Conservation (phyloP, 2,797 vertebrate species). For the Muscicapa striata region DNA sequence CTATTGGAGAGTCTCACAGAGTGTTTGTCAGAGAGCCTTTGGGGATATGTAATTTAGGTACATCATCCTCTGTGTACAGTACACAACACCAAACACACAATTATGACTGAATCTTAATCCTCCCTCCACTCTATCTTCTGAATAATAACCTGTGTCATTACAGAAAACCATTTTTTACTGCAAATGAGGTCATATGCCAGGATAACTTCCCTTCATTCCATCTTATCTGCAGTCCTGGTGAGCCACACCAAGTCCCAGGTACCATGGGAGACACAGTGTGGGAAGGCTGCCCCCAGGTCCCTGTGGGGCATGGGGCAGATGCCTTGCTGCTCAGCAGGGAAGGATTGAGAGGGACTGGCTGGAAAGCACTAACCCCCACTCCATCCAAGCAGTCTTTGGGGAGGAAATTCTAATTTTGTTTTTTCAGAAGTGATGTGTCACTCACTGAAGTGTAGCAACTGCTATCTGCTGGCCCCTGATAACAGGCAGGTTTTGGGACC, state of each 20-base stretch:
- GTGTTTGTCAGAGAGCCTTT: background rate
- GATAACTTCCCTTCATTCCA: background rate
- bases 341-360: background rate
- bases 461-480: background rate
- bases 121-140: background rate
- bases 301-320: fast-evolving
- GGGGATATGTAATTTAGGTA: background rate
- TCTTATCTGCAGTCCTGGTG: background rate
- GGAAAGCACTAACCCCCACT: background rate
- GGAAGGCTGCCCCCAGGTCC: fast-evolving
- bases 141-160: background rate
- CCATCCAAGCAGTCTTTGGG: background rate
- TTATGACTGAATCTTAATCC: background rate
- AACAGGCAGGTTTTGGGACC: background rate
- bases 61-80: background rate
- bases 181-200: background rate
- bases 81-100: background rate
- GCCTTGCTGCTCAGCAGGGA: background rate
- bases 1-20: background rate
- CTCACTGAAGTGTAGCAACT: background rate
- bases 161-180: background rate
- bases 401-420: background rate
- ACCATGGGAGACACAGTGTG: fast-evolving
- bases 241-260: background rate
- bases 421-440: background rate